Conservation (phyloP, 2,888 invertebrate genomes). For the Stratiomys singularior region DNA sequence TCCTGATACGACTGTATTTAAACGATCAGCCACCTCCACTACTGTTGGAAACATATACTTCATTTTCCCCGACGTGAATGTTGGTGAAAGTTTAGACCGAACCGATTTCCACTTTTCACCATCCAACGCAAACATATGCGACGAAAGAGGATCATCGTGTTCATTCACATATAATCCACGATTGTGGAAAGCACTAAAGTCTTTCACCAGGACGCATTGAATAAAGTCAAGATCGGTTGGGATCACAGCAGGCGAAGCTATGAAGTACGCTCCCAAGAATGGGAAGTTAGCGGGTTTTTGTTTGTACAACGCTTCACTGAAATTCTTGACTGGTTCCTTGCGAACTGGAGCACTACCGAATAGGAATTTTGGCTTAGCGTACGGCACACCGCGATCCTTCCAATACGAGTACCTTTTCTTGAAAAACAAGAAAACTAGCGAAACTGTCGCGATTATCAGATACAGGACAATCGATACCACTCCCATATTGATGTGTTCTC, state of each 20-base stretch:
- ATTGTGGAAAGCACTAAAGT: conserved; percentile 58
- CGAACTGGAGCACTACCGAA: conserved; percentile 55
- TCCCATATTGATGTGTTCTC: too few species aligned
- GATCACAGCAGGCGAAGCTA: conserved; percentile 46
- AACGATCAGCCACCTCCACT: conserved; percentile 53
- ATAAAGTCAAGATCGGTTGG: conserved; percentile 55
- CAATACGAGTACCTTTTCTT: conserved; percentile 53
- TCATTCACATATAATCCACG: conserved; percentile 57
- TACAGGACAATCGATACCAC: not conserved
- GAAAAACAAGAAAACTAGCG: conserved; percentile 19
- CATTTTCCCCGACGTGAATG: too few species aligned
- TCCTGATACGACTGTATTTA: conserved; percentile 52
- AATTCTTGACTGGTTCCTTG: conserved; percentile 50
- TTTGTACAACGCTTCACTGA: conserved; percentile 50
- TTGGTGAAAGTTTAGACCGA: conserved; percentile 61
- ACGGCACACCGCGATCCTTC: conserved; percentile 52
- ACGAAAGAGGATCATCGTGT: conserved; percentile 56
- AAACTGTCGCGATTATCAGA: not conserved
- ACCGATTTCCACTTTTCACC: conserved; percentile 63
- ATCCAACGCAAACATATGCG: conserved; percentile 56
- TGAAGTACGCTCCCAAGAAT: conserved; percentile 49
- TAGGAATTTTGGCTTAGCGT: conserved; percentile 54
- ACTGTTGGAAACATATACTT: too few species aligned
- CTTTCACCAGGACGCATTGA: conserved; percentile 56
- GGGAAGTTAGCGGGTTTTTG: conserved; percentile 38